These are phyloP conservation scores for Uloborus plumipes DNA, from an alignment of 2,888 invertebrate species.

Conservation along the genomic window DNA sequence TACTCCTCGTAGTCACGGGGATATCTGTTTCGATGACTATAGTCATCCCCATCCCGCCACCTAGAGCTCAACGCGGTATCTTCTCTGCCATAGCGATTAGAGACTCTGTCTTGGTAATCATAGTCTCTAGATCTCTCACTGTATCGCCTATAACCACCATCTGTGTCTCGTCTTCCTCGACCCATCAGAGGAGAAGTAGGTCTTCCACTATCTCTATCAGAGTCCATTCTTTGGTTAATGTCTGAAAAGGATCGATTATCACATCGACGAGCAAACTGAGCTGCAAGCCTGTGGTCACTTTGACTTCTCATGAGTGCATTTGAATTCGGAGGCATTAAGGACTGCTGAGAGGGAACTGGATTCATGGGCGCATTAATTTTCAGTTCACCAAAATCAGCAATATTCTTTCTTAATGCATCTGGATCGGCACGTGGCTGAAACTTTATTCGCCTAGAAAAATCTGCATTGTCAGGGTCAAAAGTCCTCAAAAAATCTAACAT, in stretches of 20 bases:
- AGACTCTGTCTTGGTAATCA: conserved; percentile 47
- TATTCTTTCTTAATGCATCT: conserved; percentile 88
- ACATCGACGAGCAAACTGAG: conserved; percentile 77
- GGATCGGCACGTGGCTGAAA: conserved; percentile 93
- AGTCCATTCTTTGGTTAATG: conserved; percentile 55
- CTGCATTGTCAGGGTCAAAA: conserved; percentile 91
- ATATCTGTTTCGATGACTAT: conserved; percentile 63
- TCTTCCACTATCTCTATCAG: conserved; percentile 52
- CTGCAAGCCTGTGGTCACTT: conserved; percentile 90
- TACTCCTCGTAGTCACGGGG: conserved; percentile 58
- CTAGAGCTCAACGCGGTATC: conserved; percentile 59
- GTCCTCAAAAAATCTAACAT: conserved; percentile 94
- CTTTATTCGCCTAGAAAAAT: conserved; percentile 81
- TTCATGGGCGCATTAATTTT: conserved; percentile 81
- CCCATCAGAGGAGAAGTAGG: conserved; percentile 49
- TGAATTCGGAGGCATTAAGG: conserved; percentile 57
- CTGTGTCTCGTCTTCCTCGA: conserved; percentile 29
- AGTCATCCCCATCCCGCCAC: conserved; percentile 63
- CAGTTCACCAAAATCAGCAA: conserved; percentile 90
- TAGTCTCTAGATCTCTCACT: conserved; percentile 57
- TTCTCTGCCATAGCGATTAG: conserved; percentile 48
- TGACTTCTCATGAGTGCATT: conserved; percentile 89
- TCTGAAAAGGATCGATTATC: conserved; percentile 60
- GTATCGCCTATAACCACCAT: conserved; percentile 49
- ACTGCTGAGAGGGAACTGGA: conserved; percentile 72